A percentile compares a stretch with the other conserved stretches of the same genome.
These are phyloP conservation scores for Parauchenoglanis punctatus DNA, from an alignment of 2,797 vertebrate species.

Conservation along the genomic window DNA sequence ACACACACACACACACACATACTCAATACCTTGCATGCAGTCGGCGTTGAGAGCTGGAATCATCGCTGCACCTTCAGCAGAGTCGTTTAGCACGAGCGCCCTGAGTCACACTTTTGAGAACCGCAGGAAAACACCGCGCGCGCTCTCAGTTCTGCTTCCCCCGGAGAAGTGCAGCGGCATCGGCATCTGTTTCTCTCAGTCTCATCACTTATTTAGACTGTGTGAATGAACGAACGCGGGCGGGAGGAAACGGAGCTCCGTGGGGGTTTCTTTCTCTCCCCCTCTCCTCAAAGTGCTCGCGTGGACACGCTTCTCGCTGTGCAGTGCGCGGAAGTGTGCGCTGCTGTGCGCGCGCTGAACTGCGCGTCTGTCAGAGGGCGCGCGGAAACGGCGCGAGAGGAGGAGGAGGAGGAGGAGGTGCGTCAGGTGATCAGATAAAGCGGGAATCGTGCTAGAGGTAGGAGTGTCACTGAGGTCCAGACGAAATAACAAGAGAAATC, in stretches of 20 bases:
- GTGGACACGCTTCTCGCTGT: conserved; percentile 16
- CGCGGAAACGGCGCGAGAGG: conserved; percentile 58
- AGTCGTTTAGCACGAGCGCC: conserved; percentile 27
- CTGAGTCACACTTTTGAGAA: conserved; percentile 57
- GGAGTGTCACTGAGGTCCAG: conserved; percentile 3
- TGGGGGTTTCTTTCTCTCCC: conserved; percentile 18
- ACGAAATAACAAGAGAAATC: not conserved
- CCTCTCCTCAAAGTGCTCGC: conserved; percentile 35
- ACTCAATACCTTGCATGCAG: conserved; percentile 49
- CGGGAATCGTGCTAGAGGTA: not conserved
- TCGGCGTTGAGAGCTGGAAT: conserved; percentile 25
- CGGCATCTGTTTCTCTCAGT: conserved; percentile 65
- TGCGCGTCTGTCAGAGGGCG: conserved; percentile 25
- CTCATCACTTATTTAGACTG: conserved; percentile 75
- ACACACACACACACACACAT: no score
- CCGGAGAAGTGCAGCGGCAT: conserved; percentile 36
- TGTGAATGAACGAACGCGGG: no score
- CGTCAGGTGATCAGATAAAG: conserved; percentile 70
- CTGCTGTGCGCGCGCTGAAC: not conserved
- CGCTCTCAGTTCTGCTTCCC: conserved; percentile 51
- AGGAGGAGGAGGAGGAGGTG: conserved; percentile 42
- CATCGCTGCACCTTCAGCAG: conserved; percentile 49
- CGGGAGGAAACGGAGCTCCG: conserved; percentile 28
- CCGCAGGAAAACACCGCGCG: conserved; percentile 22
- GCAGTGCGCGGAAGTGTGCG: not conserved